These are phyloP conservation scores for Aviceda subcristata DNA, from an alignment of 2,113 vertebrate genomes.

Conservation along the genomic window DNA sequence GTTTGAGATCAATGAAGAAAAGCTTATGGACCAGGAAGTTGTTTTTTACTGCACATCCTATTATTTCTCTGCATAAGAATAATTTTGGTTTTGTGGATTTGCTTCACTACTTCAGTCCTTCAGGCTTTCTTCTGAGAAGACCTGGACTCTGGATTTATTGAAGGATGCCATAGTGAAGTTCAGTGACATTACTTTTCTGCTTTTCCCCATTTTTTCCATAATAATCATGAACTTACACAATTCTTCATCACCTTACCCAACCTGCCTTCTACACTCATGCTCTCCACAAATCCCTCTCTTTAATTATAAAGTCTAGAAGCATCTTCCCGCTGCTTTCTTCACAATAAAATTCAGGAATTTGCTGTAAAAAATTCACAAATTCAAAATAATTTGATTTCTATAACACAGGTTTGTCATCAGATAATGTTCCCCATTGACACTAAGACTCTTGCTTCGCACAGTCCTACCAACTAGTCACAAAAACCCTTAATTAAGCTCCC, in stretches of 20 bases:
- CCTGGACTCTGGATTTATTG: background rate
- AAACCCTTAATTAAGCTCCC: fast-evolving
- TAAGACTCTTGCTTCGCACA: background rate
- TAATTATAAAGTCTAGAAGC: background rate
- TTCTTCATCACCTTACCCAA: background rate
- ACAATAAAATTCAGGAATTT: background rate
- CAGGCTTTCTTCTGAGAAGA: background rate
- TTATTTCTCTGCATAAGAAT: background rate
- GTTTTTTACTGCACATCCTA: background rate
- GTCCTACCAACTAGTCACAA: background rate
- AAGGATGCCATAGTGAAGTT: background rate
- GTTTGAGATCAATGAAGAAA: background rate
- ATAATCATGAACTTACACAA: background rate
- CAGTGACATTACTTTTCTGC: background rate
- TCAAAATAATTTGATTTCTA: background rate
- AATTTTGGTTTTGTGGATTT: background rate
- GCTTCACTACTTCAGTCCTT: background rate
- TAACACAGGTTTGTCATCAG: background rate
- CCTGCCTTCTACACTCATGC: background rate
- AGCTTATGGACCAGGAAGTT: background rate
- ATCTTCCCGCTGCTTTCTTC: background rate
- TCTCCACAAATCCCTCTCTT: background rate
- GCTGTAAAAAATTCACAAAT: background rate
- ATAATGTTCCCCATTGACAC: background rate
- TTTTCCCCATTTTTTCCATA: background rate